These are phyloP conservation scores for Coracopsis vasa DNA, from an alignment of 2,113 vertebrate genomes.

Conservation along the genomic window DNA sequence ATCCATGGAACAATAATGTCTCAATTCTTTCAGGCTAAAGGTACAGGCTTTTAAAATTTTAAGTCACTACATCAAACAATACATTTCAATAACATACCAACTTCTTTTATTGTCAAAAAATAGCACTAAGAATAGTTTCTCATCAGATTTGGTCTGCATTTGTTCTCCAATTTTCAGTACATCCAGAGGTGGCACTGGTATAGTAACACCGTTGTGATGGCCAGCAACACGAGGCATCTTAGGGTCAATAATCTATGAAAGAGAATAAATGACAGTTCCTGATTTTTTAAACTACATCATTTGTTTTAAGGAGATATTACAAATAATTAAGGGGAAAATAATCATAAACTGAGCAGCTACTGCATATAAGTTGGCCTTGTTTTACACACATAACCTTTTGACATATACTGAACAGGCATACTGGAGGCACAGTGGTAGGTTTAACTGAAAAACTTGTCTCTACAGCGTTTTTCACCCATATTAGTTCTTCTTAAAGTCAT, in stretches of 20 bases:
- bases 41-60: not conserved
- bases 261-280: not conserved
- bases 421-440: not conserved
- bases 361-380: not conserved
- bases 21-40: not conserved
- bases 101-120: slow-evolving; percentile 99
- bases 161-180: slow-evolving; percentile 94
- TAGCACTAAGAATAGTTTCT: slow-evolving; percentile 93
- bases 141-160: slow-evolving; percentile 97
- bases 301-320: not conserved
- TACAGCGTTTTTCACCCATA: not conserved
- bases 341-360: not conserved
- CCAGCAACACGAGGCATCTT: slow-evolving; percentile 96
- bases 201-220: slow-evolving; percentile 96
- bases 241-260: slow-evolving; percentile 90
- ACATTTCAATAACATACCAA: slow-evolving; percentile 81
- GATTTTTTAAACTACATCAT: not conserved
- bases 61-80: not conserved
- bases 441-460: not conserved
- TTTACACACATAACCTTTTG: not conserved
- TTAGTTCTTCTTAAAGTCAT: not conserved
- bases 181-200: slow-evolving; percentile 92
- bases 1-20: not conserved
- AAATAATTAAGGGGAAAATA: not conserved
- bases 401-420: not conserved